These are phyloP conservation scores for Pharmacophagus antenor DNA, from an alignment of 2,888 invertebrate species.

Conservation along the genomic window DNA sequence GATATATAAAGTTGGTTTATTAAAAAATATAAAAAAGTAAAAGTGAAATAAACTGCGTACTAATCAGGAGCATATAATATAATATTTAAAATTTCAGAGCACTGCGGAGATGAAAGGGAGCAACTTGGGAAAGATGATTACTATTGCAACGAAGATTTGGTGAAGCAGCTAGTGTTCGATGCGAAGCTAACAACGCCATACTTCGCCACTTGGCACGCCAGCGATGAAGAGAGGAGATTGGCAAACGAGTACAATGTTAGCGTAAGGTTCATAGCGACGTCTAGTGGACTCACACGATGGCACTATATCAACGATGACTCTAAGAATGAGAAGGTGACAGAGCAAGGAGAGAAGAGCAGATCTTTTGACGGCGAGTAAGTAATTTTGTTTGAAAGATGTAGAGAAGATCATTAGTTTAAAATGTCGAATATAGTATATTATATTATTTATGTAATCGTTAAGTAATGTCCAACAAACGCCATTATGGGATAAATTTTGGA, in stretches of 20 bases:
- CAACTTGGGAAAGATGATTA: conserved; percentile 84
- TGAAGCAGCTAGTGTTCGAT: conserved; percentile 92
- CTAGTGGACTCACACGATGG: conserved; percentile 94
- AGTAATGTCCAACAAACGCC: too few species aligned
- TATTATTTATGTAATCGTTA: too few species aligned
- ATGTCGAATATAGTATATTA: too few species aligned
- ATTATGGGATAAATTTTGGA: too few species aligned
- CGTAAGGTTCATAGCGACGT: conserved; percentile 91
- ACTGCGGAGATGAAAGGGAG: conserved; percentile 82
- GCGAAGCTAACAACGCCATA: conserved; percentile 86
- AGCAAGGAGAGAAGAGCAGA: conserved; percentile 54
- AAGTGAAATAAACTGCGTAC: too few species aligned
- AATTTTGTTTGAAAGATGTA: conserved; percentile 1
- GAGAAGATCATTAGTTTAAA: too few species aligned
- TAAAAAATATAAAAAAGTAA: too few species aligned
- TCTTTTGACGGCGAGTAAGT: conserved; percentile 58
- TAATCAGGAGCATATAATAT: not conserved
- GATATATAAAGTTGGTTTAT: too few species aligned
- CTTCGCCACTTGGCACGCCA: conserved; percentile 79
- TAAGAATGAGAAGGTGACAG: conserved; percentile 74
- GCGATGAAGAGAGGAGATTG: conserved; percentile 73
- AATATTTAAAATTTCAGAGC: conserved; percentile 64
- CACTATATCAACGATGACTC: conserved; percentile 85
- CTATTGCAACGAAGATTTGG: conserved; percentile 91
- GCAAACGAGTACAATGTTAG: conserved; percentile 86